Evolutionary conservation across 2,888 invertebrate genomes (phyloP).

Genomic region (Spisula solida): DNA sequence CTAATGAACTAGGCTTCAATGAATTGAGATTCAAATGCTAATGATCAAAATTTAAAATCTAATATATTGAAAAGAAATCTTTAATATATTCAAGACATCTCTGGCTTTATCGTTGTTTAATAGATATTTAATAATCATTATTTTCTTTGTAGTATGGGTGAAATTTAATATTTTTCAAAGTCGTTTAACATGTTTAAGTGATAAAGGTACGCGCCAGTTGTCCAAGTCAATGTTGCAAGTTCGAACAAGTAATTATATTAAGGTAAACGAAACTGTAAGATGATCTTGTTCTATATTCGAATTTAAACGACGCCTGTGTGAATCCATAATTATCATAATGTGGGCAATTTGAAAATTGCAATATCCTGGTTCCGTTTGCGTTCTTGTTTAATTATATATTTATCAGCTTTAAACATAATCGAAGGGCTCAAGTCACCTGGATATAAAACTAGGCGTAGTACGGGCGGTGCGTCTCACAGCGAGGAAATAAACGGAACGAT

Average conservation of each 20-base stretch:
- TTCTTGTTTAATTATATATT: not conserved
- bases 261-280: not conserved
- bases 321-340: not conserved
- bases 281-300: not conserved
- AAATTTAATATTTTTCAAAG: no score
- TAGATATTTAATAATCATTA: no score
- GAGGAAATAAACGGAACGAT: not conserved
- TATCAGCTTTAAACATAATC: not conserved
- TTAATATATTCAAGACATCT: not conserved
- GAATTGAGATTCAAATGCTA: no score
- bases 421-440: not conserved
- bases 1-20: no score
- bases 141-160: no score
- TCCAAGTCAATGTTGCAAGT: not conserved
- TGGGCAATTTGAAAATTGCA: not conserved
- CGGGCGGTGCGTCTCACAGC: not conserved
- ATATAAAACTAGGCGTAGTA: not conserved
- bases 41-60: no score
- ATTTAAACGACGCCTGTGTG: not conserved
- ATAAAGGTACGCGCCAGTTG: no score
- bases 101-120: no score
- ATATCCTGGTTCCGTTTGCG: not conserved
- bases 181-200: no score
- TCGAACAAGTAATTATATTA: not conserved
- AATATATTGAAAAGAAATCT: not conserved